Evolutionary conservation across 1,140 invertebrate genomes (phyloP).

Genomic region (Varroa destructor): DNA sequence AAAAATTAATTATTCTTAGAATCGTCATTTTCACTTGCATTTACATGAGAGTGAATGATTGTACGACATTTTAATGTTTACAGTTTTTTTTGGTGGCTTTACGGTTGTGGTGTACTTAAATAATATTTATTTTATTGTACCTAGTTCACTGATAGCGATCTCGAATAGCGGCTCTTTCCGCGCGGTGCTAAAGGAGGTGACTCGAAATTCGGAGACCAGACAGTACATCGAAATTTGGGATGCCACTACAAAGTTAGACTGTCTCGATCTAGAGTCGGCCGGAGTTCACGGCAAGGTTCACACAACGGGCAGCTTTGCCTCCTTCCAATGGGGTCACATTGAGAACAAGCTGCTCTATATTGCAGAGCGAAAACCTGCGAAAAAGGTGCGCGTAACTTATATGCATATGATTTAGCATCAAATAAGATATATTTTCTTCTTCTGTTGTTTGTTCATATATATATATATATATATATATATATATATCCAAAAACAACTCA

Average conservation of each 20-base stretch:
- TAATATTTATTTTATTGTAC: no score
- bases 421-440: no score
- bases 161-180: constrained; percentile 14
- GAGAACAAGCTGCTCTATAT: constrained; percentile 26
- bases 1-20: background rate
- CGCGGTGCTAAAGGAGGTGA: constrained; percentile 13
- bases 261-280: constrained; percentile 6
- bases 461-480: no score
- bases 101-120: no score
- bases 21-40: background rate
- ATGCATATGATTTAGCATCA: no score
- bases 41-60: background rate
- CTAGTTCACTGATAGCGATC: constrained; percentile 11
- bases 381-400: background rate
- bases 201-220: background rate
- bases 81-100: background rate
- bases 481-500: no score
- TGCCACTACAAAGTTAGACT: constrained; percentile 9
- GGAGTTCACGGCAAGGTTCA: constrained; percentile 19
- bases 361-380: constrained; percentile 12
- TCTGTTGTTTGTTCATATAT: no score
- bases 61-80: background rate
- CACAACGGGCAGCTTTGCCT: constrained; percentile 2
- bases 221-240: constrained; percentile 27
- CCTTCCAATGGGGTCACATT: constrained; percentile 18